Conservation (phyloP, 1,140 invertebrate species). For the Diuraphis noxia region DNA sequence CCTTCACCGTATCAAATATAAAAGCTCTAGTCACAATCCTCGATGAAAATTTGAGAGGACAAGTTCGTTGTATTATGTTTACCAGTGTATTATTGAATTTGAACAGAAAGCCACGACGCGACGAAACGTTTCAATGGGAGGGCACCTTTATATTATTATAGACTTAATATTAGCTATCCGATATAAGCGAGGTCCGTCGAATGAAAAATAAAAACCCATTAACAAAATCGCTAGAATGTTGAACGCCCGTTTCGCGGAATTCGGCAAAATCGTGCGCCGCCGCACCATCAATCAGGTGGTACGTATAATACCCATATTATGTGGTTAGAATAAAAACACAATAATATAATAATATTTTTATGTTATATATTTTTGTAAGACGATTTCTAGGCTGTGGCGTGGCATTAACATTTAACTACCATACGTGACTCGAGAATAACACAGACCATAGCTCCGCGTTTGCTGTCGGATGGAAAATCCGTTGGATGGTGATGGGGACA, state of each 20-base stretch:
- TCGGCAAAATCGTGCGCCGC: not conserved
- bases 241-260: not conserved
- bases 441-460: not conserved
- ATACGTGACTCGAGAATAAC: not conserved
- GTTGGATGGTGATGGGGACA: not conserved
- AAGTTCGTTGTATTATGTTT: not conserved
- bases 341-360: not conserved
- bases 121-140: not conserved
- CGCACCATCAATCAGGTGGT: not conserved
- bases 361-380: not conserved
- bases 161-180: too few species aligned
- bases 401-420: constrained; percentile 3
- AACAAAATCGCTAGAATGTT: not conserved
- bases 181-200: not conserved
- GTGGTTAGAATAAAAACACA: not conserved
- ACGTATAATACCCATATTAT: not conserved
- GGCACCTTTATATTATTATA: too few species aligned
- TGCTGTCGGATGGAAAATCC: not conserved
- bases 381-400: not conserved
- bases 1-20: not conserved
- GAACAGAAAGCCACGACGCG: not conserved
- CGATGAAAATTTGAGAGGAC: not conserved
- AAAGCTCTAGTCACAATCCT: not conserved
- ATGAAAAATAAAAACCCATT: not conserved
- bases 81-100: not conserved